Evolutionary conservation across 1,140 invertebrate genomes (phyloP).

Genomic region (Pachyrhynchus sulphureomaculatus): DNA sequence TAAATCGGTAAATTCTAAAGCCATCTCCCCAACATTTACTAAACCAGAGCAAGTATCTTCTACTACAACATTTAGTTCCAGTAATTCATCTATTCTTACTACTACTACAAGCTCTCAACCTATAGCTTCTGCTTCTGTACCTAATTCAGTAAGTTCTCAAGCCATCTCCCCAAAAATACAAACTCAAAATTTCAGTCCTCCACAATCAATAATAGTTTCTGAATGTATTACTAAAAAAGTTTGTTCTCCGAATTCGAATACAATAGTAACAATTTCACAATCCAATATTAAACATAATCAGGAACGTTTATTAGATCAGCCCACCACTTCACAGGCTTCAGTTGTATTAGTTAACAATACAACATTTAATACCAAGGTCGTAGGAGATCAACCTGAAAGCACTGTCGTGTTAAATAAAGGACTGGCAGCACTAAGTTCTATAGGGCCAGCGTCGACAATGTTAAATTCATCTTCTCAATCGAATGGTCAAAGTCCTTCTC

Average conservation of each 20-base stretch:
- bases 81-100: background rate
- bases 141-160: too few relatives aligned
- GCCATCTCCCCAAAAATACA: too few relatives aligned
- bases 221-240: background rate
- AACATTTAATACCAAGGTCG: background rate
- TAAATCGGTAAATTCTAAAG: background rate
- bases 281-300: background rate
- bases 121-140: too few relatives aligned
- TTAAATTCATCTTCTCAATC: background rate
- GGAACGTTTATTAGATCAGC: background rate
- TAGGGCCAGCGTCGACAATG: background rate
- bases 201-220: too few relatives aligned
- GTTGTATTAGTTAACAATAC: background rate
- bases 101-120: background rate
- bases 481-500: too few relatives aligned
- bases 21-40: background rate
- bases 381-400: background rate
- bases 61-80: background rate
- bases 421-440: background rate
- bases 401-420: background rate
- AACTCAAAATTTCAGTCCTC: too few relatives aligned
- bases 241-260: background rate
- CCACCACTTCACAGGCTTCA: background rate
- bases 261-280: background rate
- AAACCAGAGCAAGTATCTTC: background rate